phyloP scores from a whole-genome alignment of 1,140 invertebrate species.

The Drosophila aff. region DNA sequence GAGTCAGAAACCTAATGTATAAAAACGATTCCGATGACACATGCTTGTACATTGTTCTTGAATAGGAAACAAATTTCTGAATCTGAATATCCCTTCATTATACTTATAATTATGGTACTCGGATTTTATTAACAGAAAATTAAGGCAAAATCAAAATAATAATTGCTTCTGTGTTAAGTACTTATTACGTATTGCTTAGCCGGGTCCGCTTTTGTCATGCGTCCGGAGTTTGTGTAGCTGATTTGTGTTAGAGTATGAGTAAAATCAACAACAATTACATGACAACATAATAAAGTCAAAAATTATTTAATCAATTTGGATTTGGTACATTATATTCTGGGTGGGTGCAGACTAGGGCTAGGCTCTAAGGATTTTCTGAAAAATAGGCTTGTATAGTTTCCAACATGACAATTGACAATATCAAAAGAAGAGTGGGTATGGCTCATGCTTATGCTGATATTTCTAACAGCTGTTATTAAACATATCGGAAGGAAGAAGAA shows the following conservation, averaged over 20 bases:
- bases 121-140: conserved; percentile 47
- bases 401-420: too few species aligned
- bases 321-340: not conserved
- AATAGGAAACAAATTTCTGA: conserved; percentile 38
- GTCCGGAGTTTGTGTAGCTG: conserved; percentile 67
- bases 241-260: conserved; percentile 73
- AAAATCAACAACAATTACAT: conserved; percentile 50
- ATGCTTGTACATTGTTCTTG: conserved; percentile 59
- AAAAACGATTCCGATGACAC: conserved; percentile 49
- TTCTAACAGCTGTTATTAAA: too few species aligned
- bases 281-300: conserved; percentile 69
- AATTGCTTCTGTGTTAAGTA: conserved; percentile 66
- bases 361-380: not conserved
- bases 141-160: conserved; percentile 12
- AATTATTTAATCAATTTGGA: conserved; percentile 60
- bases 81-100: conserved; percentile 28
- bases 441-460: too few species aligned
- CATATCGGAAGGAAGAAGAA: too few species aligned
- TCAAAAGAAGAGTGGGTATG: too few species aligned
- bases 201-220: conserved; percentile 26
- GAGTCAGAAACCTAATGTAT: conserved; percentile 35
- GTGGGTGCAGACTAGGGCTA: too few species aligned
- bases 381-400: not conserved
- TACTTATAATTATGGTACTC: conserved; percentile 40
- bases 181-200: conserved; percentile 69